Evolutionary conservation across 2,797 vertebrate species (phyloP).

Genomic region (Hydrocynus forskahlii): DNA sequence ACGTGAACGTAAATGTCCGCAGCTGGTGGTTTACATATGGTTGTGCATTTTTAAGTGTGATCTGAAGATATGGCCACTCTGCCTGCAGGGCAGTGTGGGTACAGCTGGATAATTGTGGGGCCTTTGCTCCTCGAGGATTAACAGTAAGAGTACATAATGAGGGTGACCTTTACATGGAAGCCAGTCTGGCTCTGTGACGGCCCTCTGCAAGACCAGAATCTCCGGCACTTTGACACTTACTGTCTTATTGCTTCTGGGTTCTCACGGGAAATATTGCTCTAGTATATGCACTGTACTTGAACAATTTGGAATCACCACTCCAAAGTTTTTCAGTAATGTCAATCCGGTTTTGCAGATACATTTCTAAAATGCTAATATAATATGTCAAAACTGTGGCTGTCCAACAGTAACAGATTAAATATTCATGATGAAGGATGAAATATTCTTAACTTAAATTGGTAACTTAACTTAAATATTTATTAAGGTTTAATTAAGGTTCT

Average conservation of each 20-base stretch:
- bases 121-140: constrained; percentile 17
- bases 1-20: constrained; percentile 14
- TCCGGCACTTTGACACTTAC: not conserved
- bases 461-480: no score
- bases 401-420: no score
- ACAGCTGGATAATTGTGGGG: constrained; percentile 20
- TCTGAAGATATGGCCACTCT: constrained; percentile 13
- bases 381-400: no score
- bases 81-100: constrained; percentile 22
- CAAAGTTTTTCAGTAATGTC: no score
- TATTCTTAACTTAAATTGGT: no score
- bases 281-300: no score
- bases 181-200: constrained; percentile 8
- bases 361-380: no score
- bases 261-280: no score
- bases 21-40: not conserved
- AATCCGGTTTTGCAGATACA: no score
- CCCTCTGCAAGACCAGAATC: not conserved
- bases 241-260: constrained; percentile 1
- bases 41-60: constrained; percentile 15
- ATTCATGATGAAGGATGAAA: no score
- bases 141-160: constrained; percentile 32
- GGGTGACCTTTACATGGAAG: constrained; percentile 28
- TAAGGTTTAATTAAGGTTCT: no score
- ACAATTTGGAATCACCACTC: no score